Evolutionary conservation across 2,888 invertebrate species (phyloP).

Genomic region (Nasonovia ribisnigri): DNA sequence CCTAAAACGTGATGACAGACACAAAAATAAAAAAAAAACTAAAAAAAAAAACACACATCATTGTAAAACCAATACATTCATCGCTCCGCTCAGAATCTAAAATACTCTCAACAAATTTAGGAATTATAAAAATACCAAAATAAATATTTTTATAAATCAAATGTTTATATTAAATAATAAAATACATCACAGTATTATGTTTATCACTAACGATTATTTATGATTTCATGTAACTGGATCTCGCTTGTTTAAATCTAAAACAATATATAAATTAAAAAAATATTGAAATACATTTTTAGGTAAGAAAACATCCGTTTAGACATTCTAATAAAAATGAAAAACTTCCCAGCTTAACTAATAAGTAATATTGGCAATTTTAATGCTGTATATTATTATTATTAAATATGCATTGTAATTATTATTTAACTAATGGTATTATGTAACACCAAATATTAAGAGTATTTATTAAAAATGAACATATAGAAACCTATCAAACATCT

Average conservation of each 20-base stretch:
- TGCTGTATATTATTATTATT: background rate
- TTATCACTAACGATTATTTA: background rate
- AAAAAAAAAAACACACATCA: no score
- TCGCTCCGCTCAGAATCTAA: no score
- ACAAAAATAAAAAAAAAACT: no score
- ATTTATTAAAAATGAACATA: background rate
- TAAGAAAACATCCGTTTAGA: background rate
- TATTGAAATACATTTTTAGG: background rate
- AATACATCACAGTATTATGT: background rate
- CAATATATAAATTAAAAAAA: background rate
- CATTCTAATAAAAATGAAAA: background rate
- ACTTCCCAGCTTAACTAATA: background rate
- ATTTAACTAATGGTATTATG: background rate
- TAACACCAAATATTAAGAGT: background rate
- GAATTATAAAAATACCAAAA: no score
- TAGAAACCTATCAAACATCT: background rate
- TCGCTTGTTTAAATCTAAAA: background rate
- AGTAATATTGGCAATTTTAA: conserved; percentile 6
- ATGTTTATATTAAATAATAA: no score
- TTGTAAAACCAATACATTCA: no score
- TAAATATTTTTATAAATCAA: no score
- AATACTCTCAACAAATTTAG: no score
- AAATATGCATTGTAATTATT: background rate
- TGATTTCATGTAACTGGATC: background rate
- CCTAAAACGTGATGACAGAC: no score